Conservation (phyloP, 2,888 invertebrate species). For the Campoplex capitator region DNA sequence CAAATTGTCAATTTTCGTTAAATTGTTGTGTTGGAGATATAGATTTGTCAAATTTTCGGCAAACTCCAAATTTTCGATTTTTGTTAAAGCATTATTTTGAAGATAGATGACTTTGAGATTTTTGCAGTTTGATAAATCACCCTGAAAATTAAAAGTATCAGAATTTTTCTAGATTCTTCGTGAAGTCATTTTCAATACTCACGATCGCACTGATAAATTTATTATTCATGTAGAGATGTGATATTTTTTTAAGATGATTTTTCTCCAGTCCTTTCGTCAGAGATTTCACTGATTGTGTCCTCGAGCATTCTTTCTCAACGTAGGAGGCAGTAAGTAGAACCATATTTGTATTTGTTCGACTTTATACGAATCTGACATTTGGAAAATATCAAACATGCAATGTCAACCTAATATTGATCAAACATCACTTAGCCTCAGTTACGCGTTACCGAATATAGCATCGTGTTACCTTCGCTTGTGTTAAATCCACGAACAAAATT, state of each 20-base stretch:
- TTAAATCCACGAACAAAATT: constrained; percentile 35
- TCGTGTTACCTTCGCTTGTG: constrained; percentile 7
- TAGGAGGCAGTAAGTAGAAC: constrained; percentile 78
- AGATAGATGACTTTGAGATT: constrained; percentile 89
- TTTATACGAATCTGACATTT: constrained; percentile 6
- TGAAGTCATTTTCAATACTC: constrained; percentile 78
- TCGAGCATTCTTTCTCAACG: constrained; percentile 77
- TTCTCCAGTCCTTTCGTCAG: constrained; percentile 76
- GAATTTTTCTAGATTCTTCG: not conserved
- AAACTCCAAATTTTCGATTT: constrained; percentile 89
- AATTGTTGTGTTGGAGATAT: constrained; percentile 92
- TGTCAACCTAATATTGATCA: constrained; percentile 62
- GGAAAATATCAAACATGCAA: constrained; percentile 48
- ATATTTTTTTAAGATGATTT: constrained; percentile 78
- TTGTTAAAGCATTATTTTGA: constrained; percentile 92
- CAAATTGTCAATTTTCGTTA: constrained; percentile 89
- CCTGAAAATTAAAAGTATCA: constrained; percentile 73
- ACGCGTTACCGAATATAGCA: constrained; percentile 37
- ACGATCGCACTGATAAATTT: constrained; percentile 87
- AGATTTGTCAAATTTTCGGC: constrained; percentile 89
- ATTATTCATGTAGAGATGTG: constrained; percentile 87
- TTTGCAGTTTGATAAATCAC: constrained; percentile 81
- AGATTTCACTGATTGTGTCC: constrained; percentile 76
- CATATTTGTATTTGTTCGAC: constrained; percentile 70
- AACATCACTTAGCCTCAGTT: constrained; percentile 37